A percentile compares a stretch with the other conserved stretches of the same genome.
These are phyloP conservation scores for Hipparchia semele DNA, from an alignment of 2,888 invertebrate species.

Conservation along the genomic window DNA sequence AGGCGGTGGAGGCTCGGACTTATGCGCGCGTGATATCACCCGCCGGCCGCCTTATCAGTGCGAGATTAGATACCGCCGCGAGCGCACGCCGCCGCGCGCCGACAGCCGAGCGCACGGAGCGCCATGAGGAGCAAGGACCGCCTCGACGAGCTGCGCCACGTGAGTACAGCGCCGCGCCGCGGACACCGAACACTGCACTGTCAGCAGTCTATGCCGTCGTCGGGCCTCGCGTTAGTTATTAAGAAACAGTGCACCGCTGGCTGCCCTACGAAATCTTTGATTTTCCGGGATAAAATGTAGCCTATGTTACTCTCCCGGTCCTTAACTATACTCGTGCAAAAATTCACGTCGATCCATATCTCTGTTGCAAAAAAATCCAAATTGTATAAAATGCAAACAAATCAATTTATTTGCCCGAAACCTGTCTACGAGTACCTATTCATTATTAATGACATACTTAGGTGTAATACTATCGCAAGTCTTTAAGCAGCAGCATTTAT, in stretches of 20 bases:
- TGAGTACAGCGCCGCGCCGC: slow-evolving; percentile 49
- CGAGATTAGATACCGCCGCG: slow-evolving; percentile 70
- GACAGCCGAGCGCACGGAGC: slow-evolving; percentile 67
- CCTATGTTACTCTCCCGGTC: no score
- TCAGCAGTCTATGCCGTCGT: no score
- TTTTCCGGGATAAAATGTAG: no score
- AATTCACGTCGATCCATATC: no score
- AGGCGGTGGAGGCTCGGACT: slow-evolving; percentile 10
- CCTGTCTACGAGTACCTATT: neutral
- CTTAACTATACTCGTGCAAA: no score
- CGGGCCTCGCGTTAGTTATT: no score
- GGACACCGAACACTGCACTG: no score
- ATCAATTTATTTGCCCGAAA: no score
- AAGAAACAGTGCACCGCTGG: no score
- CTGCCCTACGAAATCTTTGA: no score
- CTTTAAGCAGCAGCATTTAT: neutral
- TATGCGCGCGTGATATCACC: slow-evolving; percentile 47
- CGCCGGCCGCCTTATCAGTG: slow-evolving; percentile 54
- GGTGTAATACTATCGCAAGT: neutral
- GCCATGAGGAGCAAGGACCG: slow-evolving; percentile 73
- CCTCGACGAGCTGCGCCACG: slow-evolving; percentile 68
- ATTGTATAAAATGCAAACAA: no score
- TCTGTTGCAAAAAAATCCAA: no score
- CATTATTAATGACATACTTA: neutral
- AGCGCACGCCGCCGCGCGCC: slow-evolving; percentile 53